phyloP scores from a whole-genome alignment of 2,113 vertebrate species.

The Elgaria multicarinata region DNA sequence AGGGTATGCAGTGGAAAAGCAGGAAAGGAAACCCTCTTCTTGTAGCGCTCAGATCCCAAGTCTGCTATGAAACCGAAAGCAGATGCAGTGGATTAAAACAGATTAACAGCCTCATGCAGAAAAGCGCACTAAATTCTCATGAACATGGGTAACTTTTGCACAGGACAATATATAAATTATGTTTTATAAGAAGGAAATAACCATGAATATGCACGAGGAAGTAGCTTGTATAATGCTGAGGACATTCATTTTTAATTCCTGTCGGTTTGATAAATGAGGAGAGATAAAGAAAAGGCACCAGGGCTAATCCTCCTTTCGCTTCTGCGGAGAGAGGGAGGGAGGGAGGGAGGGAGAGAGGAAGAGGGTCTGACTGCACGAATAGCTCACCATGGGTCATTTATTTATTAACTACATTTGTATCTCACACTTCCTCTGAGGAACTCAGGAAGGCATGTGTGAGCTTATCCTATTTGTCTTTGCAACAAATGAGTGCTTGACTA shows the following conservation, averaged over 20 bases:
- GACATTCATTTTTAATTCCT: neutral
- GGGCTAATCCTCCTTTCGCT: neutral
- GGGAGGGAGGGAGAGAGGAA: neutral
- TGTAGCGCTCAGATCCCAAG: too few species aligned
- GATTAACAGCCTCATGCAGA: too few species aligned
- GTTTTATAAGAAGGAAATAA: neutral
- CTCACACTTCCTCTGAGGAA: neutral
- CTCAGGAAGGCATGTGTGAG: neutral
- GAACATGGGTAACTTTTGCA: neutral
- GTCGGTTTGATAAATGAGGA: conserved; percentile 15
- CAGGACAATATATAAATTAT: neutral
- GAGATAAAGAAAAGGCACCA: neutral
- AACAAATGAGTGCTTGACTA: neutral
- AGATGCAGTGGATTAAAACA: too few species aligned
- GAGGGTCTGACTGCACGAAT: neutral
- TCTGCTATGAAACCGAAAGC: too few species aligned
- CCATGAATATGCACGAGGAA: neutral
- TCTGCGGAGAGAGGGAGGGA: neutral
- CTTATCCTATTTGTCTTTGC: neutral
- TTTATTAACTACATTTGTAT: neutral
- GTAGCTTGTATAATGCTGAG: neutral
- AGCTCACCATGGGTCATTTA: neutral
- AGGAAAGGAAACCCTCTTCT: too few species aligned
- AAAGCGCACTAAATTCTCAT: too few species aligned
- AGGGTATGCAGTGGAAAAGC: too few species aligned